Base-by-base conservation (phyloP, 2,113 vertebrate species). In the Perca flavescens region DNA sequence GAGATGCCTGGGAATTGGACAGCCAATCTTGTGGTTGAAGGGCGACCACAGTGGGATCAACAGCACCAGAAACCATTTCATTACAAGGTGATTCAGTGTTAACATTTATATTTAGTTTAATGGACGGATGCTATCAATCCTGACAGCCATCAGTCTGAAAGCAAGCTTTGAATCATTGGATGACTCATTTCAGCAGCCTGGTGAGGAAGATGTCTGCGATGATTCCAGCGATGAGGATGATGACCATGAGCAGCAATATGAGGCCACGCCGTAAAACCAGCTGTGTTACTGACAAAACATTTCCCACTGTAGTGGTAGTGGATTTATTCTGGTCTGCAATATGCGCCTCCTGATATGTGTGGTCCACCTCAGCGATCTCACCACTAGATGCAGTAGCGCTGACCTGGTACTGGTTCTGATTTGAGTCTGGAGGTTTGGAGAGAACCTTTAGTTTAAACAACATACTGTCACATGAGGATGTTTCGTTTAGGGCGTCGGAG, bases 241-340 rank as follows among this genome's bases (percentile, higher is more conserved):
- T 1, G 8, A 95, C 0, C 92, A 95, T 94, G n/a, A 88, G 0
- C 34, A 96, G 40, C 70, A 93, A 19, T 0, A 77, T 14, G 31
- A 94, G 81, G 12, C 94, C 91, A 12, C 95, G 93, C 0, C 94
- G 85, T 31, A 95, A 21, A 6, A 94, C 60, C 70, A 96, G 91
- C 83, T 96, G 95, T 9, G 16, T 84, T 66, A 80, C 8, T 4
- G 93, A 87, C 73, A 95, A 89, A n/a, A 92, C 69, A 1, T 72
- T 60, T 12, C 88, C 94, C 75, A 93, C 91, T 3, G 64, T 88
- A 10, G 66, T 79, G 19, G 56, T 83, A 1, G 67, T 28, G 25
- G 71, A 15, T 63, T 47, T 65, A 16, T 28, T 31, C 56, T 78
- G 84, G 25, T 15, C 79, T 52, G 73, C 53, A 46, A 8, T 15